phyloP scores from a whole-genome alignment of 2,113 vertebrate genomes.

The Uropsilus gracilis region DNA sequence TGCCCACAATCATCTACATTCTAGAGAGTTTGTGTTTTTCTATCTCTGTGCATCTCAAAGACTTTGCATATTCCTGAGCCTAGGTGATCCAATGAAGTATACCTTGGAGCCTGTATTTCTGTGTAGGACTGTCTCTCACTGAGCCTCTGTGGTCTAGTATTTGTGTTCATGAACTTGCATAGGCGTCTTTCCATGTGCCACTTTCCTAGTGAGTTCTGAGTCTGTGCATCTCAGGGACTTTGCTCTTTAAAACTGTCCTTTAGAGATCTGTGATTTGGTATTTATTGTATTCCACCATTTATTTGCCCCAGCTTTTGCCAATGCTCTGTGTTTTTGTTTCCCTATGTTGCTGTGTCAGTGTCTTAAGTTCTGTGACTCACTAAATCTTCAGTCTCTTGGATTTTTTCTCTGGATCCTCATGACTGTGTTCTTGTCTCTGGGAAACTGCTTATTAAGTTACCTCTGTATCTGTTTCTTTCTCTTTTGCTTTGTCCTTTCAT shows the following conservation, averaged over 20 bases:
- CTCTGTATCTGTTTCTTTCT: conserved; percentile 30
- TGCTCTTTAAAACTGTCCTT: background rate
- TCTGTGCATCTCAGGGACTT: background rate
- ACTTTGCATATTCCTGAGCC: background rate
- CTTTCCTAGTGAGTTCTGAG: background rate
- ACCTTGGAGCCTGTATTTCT: background rate
- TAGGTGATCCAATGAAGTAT: background rate
- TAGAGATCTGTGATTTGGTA: background rate
- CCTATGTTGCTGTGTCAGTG: background rate
- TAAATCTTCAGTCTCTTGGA: background rate
- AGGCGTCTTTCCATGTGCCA: background rate
- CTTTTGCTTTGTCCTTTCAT: background rate
- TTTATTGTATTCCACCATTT: background rate
- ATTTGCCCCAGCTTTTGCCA: background rate
- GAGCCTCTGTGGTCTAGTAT: background rate
- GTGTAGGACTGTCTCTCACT: background rate
- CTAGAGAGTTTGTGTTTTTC: background rate
- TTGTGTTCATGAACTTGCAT: background rate
- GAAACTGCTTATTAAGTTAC: background rate
- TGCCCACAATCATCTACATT: background rate
- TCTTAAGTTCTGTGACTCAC: background rate
- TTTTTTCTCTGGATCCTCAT: background rate
- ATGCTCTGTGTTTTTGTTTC: background rate
- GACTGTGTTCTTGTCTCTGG: background rate
- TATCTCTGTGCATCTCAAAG: background rate